Evolutionary conservation across 2,888 invertebrate species (phyloP), one percentile per base, ranked within the genome.

Genomic region (Hirtodrosophila alboralis): DNA sequence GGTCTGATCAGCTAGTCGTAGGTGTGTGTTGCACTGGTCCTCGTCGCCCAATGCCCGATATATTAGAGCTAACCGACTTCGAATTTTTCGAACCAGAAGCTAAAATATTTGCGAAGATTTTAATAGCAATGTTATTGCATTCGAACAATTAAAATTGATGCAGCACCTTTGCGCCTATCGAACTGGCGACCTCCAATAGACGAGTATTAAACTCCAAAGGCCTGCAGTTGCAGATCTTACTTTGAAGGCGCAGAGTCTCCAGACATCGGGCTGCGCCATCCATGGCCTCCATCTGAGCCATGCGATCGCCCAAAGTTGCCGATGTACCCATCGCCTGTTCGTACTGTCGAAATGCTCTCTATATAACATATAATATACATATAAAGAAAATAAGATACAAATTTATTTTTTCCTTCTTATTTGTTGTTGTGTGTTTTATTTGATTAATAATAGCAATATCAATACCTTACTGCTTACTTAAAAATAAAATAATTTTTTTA

Each of bases 271-370:
- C 96, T 0, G 95, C 96, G 0, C 96, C 96, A 79, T 96, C 96
- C 96, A 96, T 96, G 0, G 96, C 96, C 83, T 96, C 96, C 96
- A 96, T 96, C 88, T 96, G 96, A 6, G 96, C 95, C 63, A 96
- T 93, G 0, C 96, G 92, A 90, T 96, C 96, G 0, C 96, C 96
- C 76, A 96, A 92, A 0, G 94, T 93, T 28, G 93, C 93, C 0
- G 95, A 95, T 0, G 95, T 95, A 0, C 95, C 96, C 96, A 96
- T 96, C 0, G 96, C 96, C 75, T 95, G 94, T 90, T 96, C 96
- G 87, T 96, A 96, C 86, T 96, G 96, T 49, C 96, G 93, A 89
- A 92, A 94, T 28, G 88, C 90, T 27, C 90, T 79, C 91, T 90
- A 51, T 0, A 12, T 41, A 13, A 18, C 14, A 10, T 48, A 2